phyloP scores from a whole-genome alignment of 2,888 invertebrate species.

The Mayetiola destructor region DNA sequence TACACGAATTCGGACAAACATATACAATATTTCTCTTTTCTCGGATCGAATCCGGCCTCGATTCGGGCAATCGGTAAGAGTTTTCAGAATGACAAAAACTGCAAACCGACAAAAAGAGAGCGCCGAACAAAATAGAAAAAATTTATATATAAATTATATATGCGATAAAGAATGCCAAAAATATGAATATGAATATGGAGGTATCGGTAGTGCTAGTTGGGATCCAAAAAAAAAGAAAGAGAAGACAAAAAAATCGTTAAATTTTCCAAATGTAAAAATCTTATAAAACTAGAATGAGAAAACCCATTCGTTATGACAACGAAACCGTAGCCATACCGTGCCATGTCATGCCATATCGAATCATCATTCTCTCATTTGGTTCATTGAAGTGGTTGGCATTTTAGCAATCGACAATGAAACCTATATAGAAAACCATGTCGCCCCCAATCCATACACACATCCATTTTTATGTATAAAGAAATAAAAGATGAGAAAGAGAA shows the following conservation, averaged over 20 bases:
- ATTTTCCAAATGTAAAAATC: background rate
- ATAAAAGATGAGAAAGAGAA: slow-evolving; percentile 9
- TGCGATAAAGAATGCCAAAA: slow-evolving; percentile 9
- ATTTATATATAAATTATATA: slow-evolving; percentile 8
- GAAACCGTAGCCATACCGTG: no score
- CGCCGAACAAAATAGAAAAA: background rate
- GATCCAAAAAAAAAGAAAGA: background rate
- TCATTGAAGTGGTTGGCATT: no score
- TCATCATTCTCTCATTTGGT: slow-evolving; percentile 3
- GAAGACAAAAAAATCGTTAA: background rate
- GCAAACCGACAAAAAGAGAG: background rate
- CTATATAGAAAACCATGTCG: background rate
- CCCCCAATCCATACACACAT: slow-evolving; percentile 16
- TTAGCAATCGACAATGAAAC: background rate
- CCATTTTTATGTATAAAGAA: no score
- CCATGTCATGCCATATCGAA: slow-evolving; percentile 14
- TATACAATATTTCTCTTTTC: background rate
- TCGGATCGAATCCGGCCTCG: background rate
- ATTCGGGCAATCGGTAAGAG: background rate
- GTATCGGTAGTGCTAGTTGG: background rate
- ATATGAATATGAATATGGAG: no score
- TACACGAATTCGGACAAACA: slow-evolving; percentile 1
- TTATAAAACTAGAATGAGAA: background rate
- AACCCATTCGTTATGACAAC: slow-evolving; percentile 15
- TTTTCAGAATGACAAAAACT: background rate